Conservation (phyloP, 2,888 invertebrate species). For the Eupithecia vulgata region DNA sequence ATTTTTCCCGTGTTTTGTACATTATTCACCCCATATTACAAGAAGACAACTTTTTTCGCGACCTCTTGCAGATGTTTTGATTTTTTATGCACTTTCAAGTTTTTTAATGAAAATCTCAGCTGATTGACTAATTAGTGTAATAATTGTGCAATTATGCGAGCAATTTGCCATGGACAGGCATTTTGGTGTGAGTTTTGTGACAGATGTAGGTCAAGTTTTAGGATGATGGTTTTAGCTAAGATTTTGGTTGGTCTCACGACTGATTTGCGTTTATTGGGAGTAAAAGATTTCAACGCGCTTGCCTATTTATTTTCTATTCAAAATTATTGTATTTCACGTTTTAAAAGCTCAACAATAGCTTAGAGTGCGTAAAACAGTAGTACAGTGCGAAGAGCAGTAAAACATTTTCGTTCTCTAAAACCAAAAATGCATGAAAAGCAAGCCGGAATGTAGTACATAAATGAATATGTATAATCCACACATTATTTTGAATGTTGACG, state of each 20-base stretch:
- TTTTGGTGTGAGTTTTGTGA: slow-evolving; percentile 65
- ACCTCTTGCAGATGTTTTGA: slow-evolving; percentile 57
- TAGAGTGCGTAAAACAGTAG: too few species aligned
- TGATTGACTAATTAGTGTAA: slow-evolving; percentile 56
- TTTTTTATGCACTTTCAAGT: slow-evolving; percentile 51
- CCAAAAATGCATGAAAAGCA: too few species aligned
- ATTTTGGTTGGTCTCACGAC: slow-evolving; percentile 17
- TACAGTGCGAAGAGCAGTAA: too few species aligned
- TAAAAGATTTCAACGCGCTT: slow-evolving; percentile 29
- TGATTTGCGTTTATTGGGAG: slow-evolving; percentile 6
- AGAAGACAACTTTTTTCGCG: slow-evolving; percentile 39
- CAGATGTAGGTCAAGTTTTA: slow-evolving; percentile 65
- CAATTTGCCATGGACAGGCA: slow-evolving; percentile 53
- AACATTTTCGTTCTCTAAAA: too few species aligned
- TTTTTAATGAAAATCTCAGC: slow-evolving; percentile 62
- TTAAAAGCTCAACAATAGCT: too few species aligned
- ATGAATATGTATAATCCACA: too few species aligned
- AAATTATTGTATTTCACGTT: neutral
- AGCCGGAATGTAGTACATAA: too few species aligned
- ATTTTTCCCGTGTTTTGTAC: slow-evolving; percentile 66
- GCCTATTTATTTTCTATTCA: neutral
- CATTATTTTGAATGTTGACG: too few species aligned
- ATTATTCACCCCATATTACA: slow-evolving; percentile 49
- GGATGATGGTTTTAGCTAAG: slow-evolving; percentile 25
- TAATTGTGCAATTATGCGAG: slow-evolving; percentile 58